Conservation (phyloP, 2,113 vertebrate species). For the Laterallus jamaicensis region DNA sequence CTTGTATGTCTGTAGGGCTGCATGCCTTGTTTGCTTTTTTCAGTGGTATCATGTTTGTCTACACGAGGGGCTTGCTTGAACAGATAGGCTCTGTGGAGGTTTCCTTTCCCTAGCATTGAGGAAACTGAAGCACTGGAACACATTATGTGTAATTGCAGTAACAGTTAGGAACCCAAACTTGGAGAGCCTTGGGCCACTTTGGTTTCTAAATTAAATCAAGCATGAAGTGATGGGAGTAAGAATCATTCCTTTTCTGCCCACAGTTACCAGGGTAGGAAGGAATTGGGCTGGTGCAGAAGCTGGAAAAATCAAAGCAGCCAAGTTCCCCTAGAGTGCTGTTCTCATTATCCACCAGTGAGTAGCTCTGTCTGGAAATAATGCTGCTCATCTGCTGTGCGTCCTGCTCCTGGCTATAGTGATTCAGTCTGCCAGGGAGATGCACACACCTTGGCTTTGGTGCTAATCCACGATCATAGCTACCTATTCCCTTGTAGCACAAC, state of each 20-base stretch:
- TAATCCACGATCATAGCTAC: conserved; percentile 2
- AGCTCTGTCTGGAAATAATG: conserved; percentile 26
- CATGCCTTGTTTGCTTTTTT: not conserved
- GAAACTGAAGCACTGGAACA: not conserved
- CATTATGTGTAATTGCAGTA: not conserved
- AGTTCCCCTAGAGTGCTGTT: conserved; percentile 23
- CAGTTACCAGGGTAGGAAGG: not conserved
- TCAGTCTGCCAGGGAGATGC: conserved; percentile 20
- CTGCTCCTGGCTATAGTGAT: conserved; percentile 29
- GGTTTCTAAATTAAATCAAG: conserved; percentile 32
- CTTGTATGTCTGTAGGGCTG: not conserved
- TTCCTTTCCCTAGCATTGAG: not conserved
- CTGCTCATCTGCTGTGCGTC: not conserved
- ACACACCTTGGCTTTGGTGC: conserved; percentile 27
- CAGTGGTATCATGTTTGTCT: not conserved
- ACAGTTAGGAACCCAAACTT: conserved; percentile 21
- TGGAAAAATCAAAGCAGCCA: conserved; percentile 40
- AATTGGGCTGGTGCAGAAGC: conserved; percentile 18
- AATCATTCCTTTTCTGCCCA: not conserved
- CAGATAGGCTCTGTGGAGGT: not conserved
- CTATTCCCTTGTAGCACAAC: not conserved
- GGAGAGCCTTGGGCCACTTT: not conserved
- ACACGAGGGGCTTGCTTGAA: not conserved
- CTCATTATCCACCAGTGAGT: conserved; percentile 35
- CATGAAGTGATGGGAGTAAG: conserved; percentile 22